These are phyloP conservation scores for Pelosia muscerda DNA, from an alignment of 2,888 invertebrate genomes.

Conservation along the genomic window DNA sequence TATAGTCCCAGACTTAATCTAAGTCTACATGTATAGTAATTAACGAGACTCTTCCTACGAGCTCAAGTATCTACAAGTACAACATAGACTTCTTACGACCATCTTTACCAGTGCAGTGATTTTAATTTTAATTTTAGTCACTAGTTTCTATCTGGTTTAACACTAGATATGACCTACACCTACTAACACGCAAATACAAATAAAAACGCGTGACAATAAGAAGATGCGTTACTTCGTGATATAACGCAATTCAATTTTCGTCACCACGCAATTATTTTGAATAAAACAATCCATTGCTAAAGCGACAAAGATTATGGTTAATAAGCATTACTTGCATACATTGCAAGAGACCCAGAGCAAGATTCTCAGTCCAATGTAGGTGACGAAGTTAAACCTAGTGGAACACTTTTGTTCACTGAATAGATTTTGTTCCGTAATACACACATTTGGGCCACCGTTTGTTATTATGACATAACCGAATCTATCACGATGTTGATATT, in stretches of 20 bases:
- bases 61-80: too few relatives aligned
- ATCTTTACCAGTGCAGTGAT: neutral
- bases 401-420: conserved; percentile 66
- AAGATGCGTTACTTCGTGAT: neutral
- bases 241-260: neutral
- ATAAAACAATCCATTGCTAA: conserved; percentile 18
- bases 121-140: neutral
- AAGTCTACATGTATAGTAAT: neutral
- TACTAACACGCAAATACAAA: neutral
- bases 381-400: conserved; percentile 62
- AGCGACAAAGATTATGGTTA: conserved; percentile 20
- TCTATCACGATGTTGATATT: conserved; percentile 46
- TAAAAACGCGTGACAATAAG: neutral
- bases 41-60: too few relatives aligned
- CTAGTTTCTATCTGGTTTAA: neutral
- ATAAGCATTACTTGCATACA: conserved; percentile 16
- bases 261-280: conserved; percentile 11
- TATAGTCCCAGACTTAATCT: neutral
- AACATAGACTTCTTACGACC: too few relatives aligned
- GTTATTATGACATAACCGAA: conserved; percentile 63
- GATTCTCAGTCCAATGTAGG: conserved; percentile 35
- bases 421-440: conserved; percentile 63
- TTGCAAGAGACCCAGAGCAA: conserved; percentile 17
- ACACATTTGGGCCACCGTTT: conserved; percentile 55
- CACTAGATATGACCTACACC: neutral